A percentile compares a stretch with the other conserved stretches of the same genome.
Conservation (phyloP, 2,888 invertebrate genomes). For the Drosophila macrothrix region DNA sequence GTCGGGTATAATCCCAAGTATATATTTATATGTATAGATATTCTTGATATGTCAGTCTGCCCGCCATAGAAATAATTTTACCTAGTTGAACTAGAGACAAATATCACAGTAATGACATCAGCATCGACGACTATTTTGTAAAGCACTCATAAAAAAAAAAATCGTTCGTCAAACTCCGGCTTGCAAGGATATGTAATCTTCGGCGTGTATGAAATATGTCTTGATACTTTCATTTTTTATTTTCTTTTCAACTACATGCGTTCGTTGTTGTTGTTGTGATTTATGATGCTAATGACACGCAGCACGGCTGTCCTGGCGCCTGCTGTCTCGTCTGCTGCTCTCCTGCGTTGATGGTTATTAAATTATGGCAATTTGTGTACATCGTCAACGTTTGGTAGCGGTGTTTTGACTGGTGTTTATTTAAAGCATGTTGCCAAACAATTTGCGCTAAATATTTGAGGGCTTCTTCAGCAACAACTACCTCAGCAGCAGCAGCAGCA, state of each 20-base stretch:
- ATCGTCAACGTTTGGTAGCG: constrained; percentile 45
- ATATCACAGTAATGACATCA: background rate
- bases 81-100: background rate
- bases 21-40: background rate
- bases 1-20: accelerated
- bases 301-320: constrained; percentile 53
- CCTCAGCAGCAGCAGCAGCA: background rate
- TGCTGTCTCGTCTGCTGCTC: constrained; percentile 32
- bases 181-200: background rate
- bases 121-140: background rate
- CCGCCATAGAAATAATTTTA: background rate
- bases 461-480: constrained; percentile 28
- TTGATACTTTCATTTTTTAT: background rate
- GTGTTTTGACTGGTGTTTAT: constrained; percentile 64
- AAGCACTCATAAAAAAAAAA: background rate
- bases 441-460: constrained; percentile 70
- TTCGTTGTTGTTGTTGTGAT: constrained; percentile 70
- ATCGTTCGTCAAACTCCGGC: background rate
- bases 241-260: constrained; percentile 30
- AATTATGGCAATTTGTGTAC: constrained; percentile 81
- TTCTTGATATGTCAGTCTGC: background rate
- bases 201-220: background rate
- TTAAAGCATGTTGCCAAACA: constrained; percentile 78
- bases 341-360: constrained; percentile 77
- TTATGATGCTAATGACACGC: constrained; percentile 83